Conservation (phyloP, 2,113 vertebrate genomes). For the Oophaga pumilio region DNA sequence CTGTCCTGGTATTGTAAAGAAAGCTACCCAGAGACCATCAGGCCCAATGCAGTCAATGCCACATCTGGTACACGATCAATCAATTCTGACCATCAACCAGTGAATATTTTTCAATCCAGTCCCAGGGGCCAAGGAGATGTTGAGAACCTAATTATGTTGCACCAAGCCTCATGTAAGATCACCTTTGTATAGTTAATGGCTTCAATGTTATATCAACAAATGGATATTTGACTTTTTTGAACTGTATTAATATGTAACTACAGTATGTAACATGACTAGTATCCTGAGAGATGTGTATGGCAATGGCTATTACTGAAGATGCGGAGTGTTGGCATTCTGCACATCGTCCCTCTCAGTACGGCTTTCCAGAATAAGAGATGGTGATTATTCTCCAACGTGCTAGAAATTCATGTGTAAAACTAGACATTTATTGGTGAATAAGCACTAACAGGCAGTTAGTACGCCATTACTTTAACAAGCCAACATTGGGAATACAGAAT, state of each 20-base stretch:
- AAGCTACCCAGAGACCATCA: not conserved
- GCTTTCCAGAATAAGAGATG: conserved; percentile 34
- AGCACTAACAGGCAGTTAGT: conserved; percentile 45
- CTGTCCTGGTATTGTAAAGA: not conserved
- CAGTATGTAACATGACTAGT: not conserved
- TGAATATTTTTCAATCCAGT: not conserved
- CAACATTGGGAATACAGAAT: conserved; percentile 50
- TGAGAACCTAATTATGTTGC: not conserved
- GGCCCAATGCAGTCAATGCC: too few relatives aligned
- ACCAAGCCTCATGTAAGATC: not conserved
- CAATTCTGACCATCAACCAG: not conserved
- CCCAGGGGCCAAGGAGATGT: not conserved
- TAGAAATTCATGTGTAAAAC: conserved; percentile 41
- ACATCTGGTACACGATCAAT: not conserved
- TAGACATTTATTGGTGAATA: conserved; percentile 56
- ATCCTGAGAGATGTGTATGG: not conserved
- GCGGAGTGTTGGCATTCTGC: conserved; percentile 3
- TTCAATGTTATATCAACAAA: conserved; percentile 8
- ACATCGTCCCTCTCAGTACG: not conserved
- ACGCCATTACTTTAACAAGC: conserved; percentile 45
- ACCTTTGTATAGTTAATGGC: conserved; percentile 28
- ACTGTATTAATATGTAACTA: too few relatives aligned
- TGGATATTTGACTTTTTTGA: too few relatives aligned
- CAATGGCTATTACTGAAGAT: conserved; percentile 2
- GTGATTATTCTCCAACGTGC: conserved; percentile 34